Conservation (phyloP, 2,797 vertebrate genomes). For the Podarcis lilfordi region DNA sequence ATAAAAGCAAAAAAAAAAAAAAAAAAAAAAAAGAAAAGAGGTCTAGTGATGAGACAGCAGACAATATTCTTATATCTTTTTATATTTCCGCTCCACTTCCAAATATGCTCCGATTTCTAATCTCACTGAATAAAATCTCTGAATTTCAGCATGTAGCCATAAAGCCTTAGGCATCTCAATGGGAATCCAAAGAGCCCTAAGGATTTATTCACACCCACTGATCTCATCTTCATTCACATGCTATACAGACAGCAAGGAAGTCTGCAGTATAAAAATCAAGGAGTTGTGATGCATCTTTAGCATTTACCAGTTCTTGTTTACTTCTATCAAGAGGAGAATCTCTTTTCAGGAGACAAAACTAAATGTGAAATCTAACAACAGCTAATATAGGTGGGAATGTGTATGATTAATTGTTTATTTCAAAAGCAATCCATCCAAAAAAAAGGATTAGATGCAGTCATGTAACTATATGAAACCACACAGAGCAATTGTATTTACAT, state of each 20-base stretch:
- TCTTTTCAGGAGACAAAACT: neutral
- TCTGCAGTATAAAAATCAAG: neutral
- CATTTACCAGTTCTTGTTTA: slow-evolving; percentile 3
- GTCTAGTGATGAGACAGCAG: slow-evolving; percentile 31
- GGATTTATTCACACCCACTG: slow-evolving; percentile 14
- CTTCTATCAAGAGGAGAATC: neutral
- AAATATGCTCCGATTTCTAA: slow-evolving; percentile 7
- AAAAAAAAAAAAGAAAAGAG: neutral
- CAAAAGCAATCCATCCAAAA: neutral
- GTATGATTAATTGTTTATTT: neutral
- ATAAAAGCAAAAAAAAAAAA: too few species aligned
- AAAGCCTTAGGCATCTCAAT: slow-evolving; percentile 37
- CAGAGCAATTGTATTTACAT: neutral
- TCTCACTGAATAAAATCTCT: slow-evolving; percentile 25
- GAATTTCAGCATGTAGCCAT: slow-evolving; percentile 23
- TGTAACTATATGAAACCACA: neutral
- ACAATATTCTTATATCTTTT: slow-evolving; percentile 17
- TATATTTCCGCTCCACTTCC: slow-evolving; percentile 20
- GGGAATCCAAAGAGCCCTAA: slow-evolving; percentile 40
- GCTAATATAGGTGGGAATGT: neutral
- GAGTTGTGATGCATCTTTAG: neutral
- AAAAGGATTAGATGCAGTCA: neutral
- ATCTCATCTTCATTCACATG: slow-evolving; percentile 12
- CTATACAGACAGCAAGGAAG: slow-evolving; percentile 10
- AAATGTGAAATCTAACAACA: neutral